phyloP scores from a whole-genome alignment of 2,888 invertebrate species.

The Eurytoma californica region DNA sequence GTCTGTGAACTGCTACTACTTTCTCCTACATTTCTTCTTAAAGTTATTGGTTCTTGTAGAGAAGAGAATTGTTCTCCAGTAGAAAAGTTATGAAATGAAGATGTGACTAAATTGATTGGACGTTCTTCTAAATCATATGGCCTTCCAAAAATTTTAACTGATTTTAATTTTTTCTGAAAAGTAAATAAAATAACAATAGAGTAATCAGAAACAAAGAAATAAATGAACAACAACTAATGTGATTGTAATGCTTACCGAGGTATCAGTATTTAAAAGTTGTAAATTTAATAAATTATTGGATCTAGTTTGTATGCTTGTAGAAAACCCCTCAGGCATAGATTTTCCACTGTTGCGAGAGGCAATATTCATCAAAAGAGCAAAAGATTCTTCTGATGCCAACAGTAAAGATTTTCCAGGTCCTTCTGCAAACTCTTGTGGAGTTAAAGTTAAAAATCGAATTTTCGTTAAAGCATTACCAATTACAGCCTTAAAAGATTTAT shows the following conservation, averaged over 20 bases:
- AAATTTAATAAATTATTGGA: conserved; percentile 48
- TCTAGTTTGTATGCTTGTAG: conserved; percentile 70
- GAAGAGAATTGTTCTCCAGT: conserved; percentile 32
- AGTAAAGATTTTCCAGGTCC: conserved; percentile 87
- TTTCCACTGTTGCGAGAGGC: conserved; percentile 82
- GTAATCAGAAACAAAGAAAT: background rate
- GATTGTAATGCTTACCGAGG: conserved; percentile 42
- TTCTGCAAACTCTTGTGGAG: conserved; percentile 89
- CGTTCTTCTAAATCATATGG: conserved; percentile 49
- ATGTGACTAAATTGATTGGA: conserved; percentile 51
- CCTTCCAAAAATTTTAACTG: conserved; percentile 45
- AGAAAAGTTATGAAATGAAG: conserved; percentile 45
- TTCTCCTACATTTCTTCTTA: conserved; percentile 36
- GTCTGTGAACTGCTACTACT: conserved; percentile 24
- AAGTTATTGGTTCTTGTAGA: conserved; percentile 26
- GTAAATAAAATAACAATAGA: background rate
- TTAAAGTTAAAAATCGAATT: conserved; percentile 87
- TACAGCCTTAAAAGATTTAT: conserved; percentile 66
- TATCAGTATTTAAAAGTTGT: conserved; percentile 42
- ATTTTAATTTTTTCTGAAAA: conserved; percentile 50
- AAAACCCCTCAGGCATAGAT: conserved; percentile 86
- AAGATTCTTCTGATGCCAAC: conserved; percentile 85
- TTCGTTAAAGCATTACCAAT: conserved; percentile 82
- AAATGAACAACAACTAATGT: background rate
- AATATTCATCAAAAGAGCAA: conserved; percentile 89